Conservation (phyloP, 2,888 invertebrate genomes). For the Drosophila flavopinicola region DNA sequence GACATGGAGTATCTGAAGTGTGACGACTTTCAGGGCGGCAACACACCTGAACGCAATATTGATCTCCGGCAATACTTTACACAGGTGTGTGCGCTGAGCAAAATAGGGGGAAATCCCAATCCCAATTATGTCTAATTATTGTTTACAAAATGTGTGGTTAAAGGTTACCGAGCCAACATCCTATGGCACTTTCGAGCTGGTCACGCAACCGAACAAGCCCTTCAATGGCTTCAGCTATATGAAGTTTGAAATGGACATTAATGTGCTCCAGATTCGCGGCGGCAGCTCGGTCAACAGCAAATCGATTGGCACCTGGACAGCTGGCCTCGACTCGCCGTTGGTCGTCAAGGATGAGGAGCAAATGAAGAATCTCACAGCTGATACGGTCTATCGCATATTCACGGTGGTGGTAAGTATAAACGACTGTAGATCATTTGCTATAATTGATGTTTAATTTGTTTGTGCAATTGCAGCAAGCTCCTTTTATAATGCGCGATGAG, state of each 20-base stretch:
- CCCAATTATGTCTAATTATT: slow-evolving; percentile 50
- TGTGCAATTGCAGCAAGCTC: slow-evolving; percentile 90
- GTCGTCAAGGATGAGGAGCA: slow-evolving; percentile 87
- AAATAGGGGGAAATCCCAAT: neutral
- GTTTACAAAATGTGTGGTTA: slow-evolving; percentile 32
- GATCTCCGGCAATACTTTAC: slow-evolving; percentile 89
- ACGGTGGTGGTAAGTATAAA: slow-evolving; percentile 90
- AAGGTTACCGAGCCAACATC: slow-evolving; percentile 88
- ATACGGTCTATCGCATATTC: slow-evolving; percentile 93
- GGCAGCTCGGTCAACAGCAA: slow-evolving; percentile 90
- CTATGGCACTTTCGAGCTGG: slow-evolving; percentile 88
- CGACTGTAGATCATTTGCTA: too few species aligned
- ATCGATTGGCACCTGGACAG: slow-evolving; percentile 90
- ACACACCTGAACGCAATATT: slow-evolving; percentile 89
- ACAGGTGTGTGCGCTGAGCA: slow-evolving; percentile 85
- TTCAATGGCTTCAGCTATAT: slow-evolving; percentile 90
- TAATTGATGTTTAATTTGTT: too few species aligned
- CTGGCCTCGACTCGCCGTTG: slow-evolving; percentile 89
- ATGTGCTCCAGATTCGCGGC: slow-evolving; percentile 89
- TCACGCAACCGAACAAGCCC: slow-evolving; percentile 86
- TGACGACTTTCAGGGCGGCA: slow-evolving; percentile 91
- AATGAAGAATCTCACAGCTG: slow-evolving; percentile 91
- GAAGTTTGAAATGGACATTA: slow-evolving; percentile 90
- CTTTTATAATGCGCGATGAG: slow-evolving; percentile 91
- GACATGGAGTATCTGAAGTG: slow-evolving; percentile 91